These are phyloP conservation scores for Paraescarpia echinospica DNA, from an alignment of 1,140 invertebrate genomes.

Conservation along the genomic window DNA sequence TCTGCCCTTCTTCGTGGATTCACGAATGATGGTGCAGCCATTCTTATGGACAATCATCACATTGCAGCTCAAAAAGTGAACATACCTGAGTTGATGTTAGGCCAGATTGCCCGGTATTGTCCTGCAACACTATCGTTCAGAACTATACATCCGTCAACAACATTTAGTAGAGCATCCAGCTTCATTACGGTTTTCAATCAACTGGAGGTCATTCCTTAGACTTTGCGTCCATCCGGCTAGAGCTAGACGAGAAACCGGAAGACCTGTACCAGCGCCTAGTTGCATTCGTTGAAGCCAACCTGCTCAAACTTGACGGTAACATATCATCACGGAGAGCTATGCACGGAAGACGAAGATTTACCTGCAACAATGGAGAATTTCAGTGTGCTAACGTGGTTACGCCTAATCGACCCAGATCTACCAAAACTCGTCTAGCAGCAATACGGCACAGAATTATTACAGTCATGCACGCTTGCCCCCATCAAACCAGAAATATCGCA, in stretches of 20 bases:
- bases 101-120: conserved; percentile 27
- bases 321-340: not conserved
- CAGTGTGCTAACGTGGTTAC: conserved; percentile 4
- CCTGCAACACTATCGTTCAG: conserved; percentile 31
- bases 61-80: conserved; percentile 25
- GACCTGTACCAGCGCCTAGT: not conserved
- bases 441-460: conserved; percentile 11
- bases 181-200: not conserved
- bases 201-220: too few relatives aligned
- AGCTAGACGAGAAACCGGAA: too few relatives aligned
- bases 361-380: conserved; percentile 11
- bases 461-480: not conserved
- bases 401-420: not conserved
- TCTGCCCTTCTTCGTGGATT: not conserved
- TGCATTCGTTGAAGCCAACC: conserved; percentile 11
- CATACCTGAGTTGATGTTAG: conserved; percentile 11
- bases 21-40: conserved; percentile 1
- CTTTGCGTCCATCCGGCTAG: too few relatives aligned
- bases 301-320: not conserved
- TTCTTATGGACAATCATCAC: not conserved
- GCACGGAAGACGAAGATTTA: conserved; percentile 6
- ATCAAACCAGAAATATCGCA: conserved; percentile 11
- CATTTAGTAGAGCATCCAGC: conserved; percentile 28
- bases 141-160: conserved; percentile 34
- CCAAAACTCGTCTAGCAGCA: conserved; percentile 5